Conservation (phyloP, 2,113 vertebrate species). For the Laterallus jamaicensis region DNA sequence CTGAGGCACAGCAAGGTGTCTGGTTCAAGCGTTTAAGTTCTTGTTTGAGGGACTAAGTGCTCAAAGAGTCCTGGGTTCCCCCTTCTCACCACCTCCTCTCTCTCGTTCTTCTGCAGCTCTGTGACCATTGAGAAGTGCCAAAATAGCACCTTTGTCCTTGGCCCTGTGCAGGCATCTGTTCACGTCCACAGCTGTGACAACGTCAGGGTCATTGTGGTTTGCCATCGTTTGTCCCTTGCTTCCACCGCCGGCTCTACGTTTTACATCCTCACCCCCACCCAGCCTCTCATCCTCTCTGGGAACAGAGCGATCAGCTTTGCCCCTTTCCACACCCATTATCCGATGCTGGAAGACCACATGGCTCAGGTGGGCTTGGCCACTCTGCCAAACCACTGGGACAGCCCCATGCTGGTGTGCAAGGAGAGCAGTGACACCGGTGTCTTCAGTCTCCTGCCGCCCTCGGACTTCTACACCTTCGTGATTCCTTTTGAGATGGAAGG, state of each 20-base stretch:
- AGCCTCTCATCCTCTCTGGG: constrained; percentile 88
- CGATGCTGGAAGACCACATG: constrained; percentile 96
- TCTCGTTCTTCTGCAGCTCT: constrained; percentile 74
- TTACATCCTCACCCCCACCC: constrained; percentile 85
- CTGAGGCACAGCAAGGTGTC: neutral
- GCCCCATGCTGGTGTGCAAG: constrained; percentile 82
- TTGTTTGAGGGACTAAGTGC: neutral
- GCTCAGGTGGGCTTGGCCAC: constrained; percentile 91
- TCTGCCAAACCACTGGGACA: constrained; percentile 91
- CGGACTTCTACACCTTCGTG: constrained; percentile 84
- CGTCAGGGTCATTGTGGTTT: constrained; percentile 82
- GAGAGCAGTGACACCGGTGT: constrained; percentile 71
- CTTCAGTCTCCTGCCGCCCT: constrained; percentile 83
- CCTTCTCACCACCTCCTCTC: neutral
- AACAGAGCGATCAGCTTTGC: constrained; percentile 86
- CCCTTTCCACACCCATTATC: constrained; percentile 93
- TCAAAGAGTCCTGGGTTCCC: neutral
- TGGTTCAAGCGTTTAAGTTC: neutral
- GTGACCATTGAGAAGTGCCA: constrained; percentile 93
- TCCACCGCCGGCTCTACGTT: constrained; percentile 82
- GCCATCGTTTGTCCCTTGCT: constrained; percentile 81
- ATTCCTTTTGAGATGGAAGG: constrained; percentile 95
- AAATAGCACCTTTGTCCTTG: constrained; percentile 88
- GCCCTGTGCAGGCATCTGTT: constrained; percentile 85
- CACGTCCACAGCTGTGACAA: constrained; percentile 91